Conservation (phyloP, 2,888 invertebrate genomes). For the Hirudinaria manillensis region DNA sequence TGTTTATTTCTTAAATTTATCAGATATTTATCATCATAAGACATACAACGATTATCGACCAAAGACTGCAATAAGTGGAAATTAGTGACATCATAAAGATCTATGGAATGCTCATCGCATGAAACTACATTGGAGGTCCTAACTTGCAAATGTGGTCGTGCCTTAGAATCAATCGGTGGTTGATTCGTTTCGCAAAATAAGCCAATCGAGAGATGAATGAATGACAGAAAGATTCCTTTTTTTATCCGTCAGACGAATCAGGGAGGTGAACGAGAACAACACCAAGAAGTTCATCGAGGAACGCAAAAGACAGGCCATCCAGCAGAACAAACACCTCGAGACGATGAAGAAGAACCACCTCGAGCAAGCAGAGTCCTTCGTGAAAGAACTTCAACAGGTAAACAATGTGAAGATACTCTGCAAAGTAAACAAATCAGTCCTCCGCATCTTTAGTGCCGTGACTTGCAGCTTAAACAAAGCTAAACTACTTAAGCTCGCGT, state of each 20-base stretch:
- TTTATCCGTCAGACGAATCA: conserved; percentile 61
- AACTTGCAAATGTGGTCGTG: no score
- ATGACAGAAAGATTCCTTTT: no score
- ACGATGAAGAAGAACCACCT: conserved; percentile 48
- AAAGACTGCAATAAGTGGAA: no score
- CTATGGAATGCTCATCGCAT: no score
- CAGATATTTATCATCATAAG: no score
- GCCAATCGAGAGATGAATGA: no score
- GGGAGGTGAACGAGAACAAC: conserved; percentile 88
- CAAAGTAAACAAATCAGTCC: not conserved
- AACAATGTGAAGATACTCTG: not conserved
- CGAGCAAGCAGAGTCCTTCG: conserved; percentile 73
- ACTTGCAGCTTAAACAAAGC: not conserved
- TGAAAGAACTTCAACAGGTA: conserved; percentile 41
- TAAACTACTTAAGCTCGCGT: not conserved
- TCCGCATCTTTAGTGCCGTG: not conserved
- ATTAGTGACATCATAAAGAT: no score
- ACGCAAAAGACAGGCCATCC: conserved; percentile 56
- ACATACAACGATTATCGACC: no score
- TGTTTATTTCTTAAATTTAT: no score
- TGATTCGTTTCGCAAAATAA: no score
- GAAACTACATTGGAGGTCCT: no score
- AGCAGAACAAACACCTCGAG: conserved; percentile 50
- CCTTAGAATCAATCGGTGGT: no score
- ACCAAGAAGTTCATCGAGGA: conserved; percentile 96